These are phyloP conservation scores for Sphaerodactylus townsendi DNA, from an alignment of 2,113 vertebrate genomes.

Conservation along the genomic window DNA sequence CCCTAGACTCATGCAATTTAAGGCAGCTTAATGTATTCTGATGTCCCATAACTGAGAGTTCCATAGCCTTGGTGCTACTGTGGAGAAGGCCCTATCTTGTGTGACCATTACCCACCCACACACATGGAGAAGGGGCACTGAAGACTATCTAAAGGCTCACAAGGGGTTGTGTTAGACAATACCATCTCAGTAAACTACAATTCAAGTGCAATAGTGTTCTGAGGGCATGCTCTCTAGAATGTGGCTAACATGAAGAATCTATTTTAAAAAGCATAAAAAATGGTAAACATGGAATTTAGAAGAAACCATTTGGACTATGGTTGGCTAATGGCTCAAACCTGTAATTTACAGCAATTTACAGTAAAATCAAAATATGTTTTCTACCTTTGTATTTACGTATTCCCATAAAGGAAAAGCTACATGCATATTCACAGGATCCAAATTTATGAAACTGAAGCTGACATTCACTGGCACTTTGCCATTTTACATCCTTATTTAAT, in stretches of 20 bases:
- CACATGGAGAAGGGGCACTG: no score
- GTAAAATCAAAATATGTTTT: no score
- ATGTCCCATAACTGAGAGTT: no score
- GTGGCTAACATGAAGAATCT: background rate
- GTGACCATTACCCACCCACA: no score
- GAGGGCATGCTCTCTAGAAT: background rate
- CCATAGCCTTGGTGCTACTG: no score
- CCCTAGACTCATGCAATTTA: no score
- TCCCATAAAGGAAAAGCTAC: background rate
- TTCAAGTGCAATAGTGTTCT: background rate
- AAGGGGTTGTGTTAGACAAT: background rate
- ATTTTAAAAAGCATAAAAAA: background rate
- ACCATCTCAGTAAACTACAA: background rate
- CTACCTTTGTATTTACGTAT: background rate
- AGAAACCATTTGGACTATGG: no score
- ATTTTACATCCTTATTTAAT: background rate
- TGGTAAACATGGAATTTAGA: background rate
- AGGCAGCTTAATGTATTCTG: no score
- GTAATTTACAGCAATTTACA: background rate
- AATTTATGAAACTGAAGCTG: background rate
- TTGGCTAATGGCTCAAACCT: background rate
- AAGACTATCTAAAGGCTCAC: no score
- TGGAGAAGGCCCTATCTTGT: no score
- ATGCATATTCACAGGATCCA: background rate
- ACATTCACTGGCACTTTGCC: accelerated